Conservation (phyloP, 37 sponge, comb jelly and placozoan species). For the Cladorhizidae sp. region DNA sequence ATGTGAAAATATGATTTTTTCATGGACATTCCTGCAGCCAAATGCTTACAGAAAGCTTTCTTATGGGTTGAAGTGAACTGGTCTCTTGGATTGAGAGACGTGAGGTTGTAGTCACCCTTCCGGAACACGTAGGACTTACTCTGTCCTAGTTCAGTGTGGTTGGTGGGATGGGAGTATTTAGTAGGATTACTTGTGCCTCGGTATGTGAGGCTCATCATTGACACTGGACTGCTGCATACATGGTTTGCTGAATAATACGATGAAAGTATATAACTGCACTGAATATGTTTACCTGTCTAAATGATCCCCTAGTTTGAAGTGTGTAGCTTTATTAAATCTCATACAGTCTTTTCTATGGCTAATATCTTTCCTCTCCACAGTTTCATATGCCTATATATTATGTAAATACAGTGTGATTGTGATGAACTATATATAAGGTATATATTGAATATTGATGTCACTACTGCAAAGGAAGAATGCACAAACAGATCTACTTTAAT, state of each 20-base stretch:
- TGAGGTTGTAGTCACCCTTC: conserved; percentile 66
- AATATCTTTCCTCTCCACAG: conserved; percentile 15
- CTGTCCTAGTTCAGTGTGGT: not conserved
- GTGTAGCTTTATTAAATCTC: conserved; percentile 63
- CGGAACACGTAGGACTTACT: conserved; percentile 65
- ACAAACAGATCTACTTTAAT: not conserved
- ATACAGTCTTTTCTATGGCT: conserved; percentile 47
- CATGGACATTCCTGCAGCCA: conserved; percentile 35
- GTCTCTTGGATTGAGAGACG: conserved; percentile 5
- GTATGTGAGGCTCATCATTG: not conserved
- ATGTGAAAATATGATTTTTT: conserved; percentile 33
- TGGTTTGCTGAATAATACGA: too few relatives aligned
- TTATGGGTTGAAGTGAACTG: conserved; percentile 43
- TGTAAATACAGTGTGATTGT: too few relatives aligned
- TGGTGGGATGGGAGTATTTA: not conserved
- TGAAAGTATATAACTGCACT: too few relatives aligned
- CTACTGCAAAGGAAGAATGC: conserved; percentile 2
- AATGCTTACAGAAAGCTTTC: conserved; percentile 36
- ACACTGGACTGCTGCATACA: too few relatives aligned
- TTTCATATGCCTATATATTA: conserved; percentile 15
- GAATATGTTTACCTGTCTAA: conserved; percentile 19
- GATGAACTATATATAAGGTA: too few relatives aligned
- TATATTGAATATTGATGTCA: conserved; percentile 33
- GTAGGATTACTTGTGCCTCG: conserved; percentile 24
- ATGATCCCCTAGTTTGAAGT: conserved; percentile 75